Evolutionary conservation across 2,797 vertebrate species (phyloP), one percentile per base, ranked within the genome.

Genomic region (Hoplostethus atlanticus): DNA sequence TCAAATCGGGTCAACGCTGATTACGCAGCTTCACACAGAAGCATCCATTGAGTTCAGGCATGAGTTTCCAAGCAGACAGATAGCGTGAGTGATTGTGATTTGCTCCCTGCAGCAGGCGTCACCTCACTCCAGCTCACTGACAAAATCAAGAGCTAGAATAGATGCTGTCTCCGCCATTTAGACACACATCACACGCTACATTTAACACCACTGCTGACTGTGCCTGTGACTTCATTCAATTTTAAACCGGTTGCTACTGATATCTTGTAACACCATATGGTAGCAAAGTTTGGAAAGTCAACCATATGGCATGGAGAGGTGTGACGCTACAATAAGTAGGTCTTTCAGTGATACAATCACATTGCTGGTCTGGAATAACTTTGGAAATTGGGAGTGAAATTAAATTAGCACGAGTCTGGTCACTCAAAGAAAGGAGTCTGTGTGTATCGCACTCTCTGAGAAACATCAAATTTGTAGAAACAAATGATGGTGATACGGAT

Each of bases 241-340:
- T 77, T 85, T 83, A 66, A 86, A 42, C 46, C 13, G 11, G 13
- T 67, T 84, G 86, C 58, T 58, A 85, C 64, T 69, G 90, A 87
- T 84, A 83, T 53, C 68, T 40, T 40, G 58, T 55, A 44, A 3
- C 56, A 51, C 40, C 72, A 58, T 61, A 60, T 52, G 80, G 54
- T 15, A 36, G 51, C 40, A 57, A 51, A 57, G 16, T 58, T 47
- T 60, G 36, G 34, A 44, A 34, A 21, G 53, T 17, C 46, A 16
- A 25, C 61, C 36, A 34, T 25, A 28, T 2, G 25, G 28, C 63
- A 57, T 4, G 3, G 21, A 50, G 13, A 56, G 17, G 38, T 28
- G 64, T 34, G 50, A 11, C 1, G 0, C 25, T 2, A 30, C 42
- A 30, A 21, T 54, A 59, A 74, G 15, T 1, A 12, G 8, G 7